Evolutionary conservation across 2,797 vertebrate species (phyloP).

Genomic region (Allenopithecus nigroviridis): DNA sequence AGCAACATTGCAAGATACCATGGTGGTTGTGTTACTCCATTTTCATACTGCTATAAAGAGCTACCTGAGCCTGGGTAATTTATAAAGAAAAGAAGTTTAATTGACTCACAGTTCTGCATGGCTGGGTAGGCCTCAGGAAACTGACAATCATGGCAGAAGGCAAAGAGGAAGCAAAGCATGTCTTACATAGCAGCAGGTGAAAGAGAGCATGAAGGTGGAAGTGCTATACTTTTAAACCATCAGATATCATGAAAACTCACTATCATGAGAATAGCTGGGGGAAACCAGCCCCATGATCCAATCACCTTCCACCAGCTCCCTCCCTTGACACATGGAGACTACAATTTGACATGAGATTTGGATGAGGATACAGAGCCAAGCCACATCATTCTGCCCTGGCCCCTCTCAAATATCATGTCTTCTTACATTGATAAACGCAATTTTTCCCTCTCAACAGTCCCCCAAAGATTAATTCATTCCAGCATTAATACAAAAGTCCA

Average conservation of each 20-base stretch:
- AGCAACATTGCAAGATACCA: background rate
- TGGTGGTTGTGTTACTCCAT: background rate
- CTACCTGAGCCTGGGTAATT: background rate
- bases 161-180: background rate
- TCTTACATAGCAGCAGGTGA: background rate
- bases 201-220: background rate
- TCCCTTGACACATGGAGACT: background rate
- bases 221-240: background rate
- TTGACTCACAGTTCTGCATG: background rate
- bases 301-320: background rate
- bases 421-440: background rate
- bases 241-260: background rate
- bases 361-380: background rate
- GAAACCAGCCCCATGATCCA: background rate
- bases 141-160: background rate
- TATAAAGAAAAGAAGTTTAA: background rate
- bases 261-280: background rate
- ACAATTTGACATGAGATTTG: background rate
- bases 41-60: background rate
- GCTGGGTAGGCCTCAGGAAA: background rate
- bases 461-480: background rate
- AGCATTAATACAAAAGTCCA: background rate
- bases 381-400: background rate
- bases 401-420: background rate
- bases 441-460: background rate